Conservation (phyloP, 2,797 vertebrate species). For the Aldrovandia affinis region DNA sequence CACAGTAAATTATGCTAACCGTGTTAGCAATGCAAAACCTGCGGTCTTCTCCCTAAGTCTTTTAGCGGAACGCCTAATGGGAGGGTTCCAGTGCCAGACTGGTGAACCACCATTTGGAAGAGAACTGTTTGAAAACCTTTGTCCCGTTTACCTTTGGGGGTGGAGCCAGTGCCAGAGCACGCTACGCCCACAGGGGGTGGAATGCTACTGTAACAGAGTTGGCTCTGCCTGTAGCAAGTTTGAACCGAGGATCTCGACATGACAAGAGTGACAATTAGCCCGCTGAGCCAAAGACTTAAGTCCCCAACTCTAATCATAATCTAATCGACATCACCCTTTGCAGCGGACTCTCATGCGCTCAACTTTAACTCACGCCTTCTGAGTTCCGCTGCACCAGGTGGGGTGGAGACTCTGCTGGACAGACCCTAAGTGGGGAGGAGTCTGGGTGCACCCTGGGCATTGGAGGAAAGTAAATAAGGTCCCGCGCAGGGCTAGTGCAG, state of each 20-base stretch:
- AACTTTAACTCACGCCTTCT: too few relatives aligned
- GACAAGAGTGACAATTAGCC: too few relatives aligned
- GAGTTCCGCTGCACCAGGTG: too few relatives aligned
- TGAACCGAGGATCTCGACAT: too few relatives aligned
- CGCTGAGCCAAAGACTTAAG: too few relatives aligned
- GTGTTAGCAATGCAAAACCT: neutral
- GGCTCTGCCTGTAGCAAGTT: too few relatives aligned
- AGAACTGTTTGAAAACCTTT: neutral
- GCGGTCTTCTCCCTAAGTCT: neutral
- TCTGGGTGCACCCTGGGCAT: neutral
- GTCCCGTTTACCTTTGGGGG: conserved; percentile 19
- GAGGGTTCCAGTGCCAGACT: neutral
- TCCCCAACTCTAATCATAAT: too few relatives aligned
- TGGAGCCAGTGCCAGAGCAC: conserved; percentile 1
- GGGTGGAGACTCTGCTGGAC: neutral
- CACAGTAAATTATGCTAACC: conserved; percentile 1
- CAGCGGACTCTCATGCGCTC: too few relatives aligned
- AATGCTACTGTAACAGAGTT: too few relatives aligned
- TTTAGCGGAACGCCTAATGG: neutral
- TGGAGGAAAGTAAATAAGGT: conserved; percentile 15
- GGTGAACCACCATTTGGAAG: neutral
- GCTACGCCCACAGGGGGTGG: neutral
- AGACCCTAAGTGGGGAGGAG: neutral
- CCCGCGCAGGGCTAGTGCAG: neutral
- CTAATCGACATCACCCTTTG: too few relatives aligned